Base-by-base conservation (phyloP, 2,888 invertebrate species). In the Dasysyrphus tricinctus region DNA sequence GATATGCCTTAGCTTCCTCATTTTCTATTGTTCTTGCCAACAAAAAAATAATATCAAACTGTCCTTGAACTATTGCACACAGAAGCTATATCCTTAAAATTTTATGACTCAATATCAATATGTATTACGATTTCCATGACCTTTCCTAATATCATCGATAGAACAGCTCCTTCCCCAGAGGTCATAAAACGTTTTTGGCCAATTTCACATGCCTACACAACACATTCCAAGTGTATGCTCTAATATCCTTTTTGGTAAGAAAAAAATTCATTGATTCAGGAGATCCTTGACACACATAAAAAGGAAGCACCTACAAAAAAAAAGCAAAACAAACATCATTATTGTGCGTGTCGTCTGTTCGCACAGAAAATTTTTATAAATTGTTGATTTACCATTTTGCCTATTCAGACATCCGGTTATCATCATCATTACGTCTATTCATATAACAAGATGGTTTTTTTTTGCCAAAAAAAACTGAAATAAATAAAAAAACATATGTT, bases 361-460 rank as follows among this genome's bases (percentile, higher is more conserved):
- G 56, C 56, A 63, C 73, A 59, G 61, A 73, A 73, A 59, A 69
- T 85, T 80, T 85, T 78, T 81, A 86, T 82, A 86, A 75, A 80
- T 80, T 80, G 76, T 80, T 80, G 80, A 85, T 80, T 77, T 80
- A 73, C 80, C 72, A 80, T 80, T 80, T 80, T 73, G 74, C 34
- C 19, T n/a, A 37, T 79, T 54, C 70, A 42, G 70, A 85, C 80
- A 78, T 73, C 65, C 69, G 78, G 57, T 74, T 78, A 61, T 69
- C 80, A 67, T 67, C 16, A 67, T 65, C 47, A 47, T 44, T 39
- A 77, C 29, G 49, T 49, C 49, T n/a, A 4, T 29, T n/a, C 29
- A 54, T 44, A 65, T 49, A 76, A 78, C 75, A 63, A 59, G 69
- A 80, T 59, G 70, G 59, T 76, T 65, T 57, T 39, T 39, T 29